Evolutionary conservation across 2,888 invertebrate genomes (phyloP), one percentile per base, ranked within the genome.

Genomic region (Aphodius granarius): DNA sequence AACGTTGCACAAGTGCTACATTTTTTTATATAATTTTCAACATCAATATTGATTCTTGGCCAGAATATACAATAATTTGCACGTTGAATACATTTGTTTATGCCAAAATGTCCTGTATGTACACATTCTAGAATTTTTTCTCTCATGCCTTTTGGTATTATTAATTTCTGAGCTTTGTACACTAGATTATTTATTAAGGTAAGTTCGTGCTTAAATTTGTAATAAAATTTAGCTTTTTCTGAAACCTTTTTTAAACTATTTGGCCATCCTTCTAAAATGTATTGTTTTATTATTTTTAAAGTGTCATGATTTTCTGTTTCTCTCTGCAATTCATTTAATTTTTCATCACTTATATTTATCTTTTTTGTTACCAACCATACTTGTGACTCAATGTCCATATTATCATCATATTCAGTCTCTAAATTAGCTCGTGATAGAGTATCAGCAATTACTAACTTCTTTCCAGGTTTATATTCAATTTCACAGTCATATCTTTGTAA

Each of bases 391-490:
- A 75, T 73, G 16, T 78, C 76, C 73, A 77, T 77, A 16, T 77
- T 73, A 63, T 62, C 66, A 5, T 18, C 18, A 13, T 19, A 66
- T 13, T 18, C 19, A 19, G 13, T 66, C 6, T 18, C 20, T 71
- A 73, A 71, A 71, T 66, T 73, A 13, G 62, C 22, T 43, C 75
- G 43, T 15, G 77, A 77, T 72, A 78, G 43, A 4, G 73, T 72
- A 64, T 76, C 78, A 20, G 76, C 73, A 19, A 73, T 66, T 13
- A 73, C 15, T 66, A 76, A 73, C 3, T 76, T n/a, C 76, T 22
- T 83, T 83, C 17, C 85, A 71, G 17, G 83, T 77, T 77, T 79
- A 72, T 78, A 79, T 68, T 68, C 68, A 62, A 78, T 71, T 17
- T 76, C 64, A 20, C 79, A 73, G 70, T 79, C 75, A 76, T 78